phyloP scores from a whole-genome alignment of 2,797 vertebrate species.

The Pteronotus mesoamericanus region DNA sequence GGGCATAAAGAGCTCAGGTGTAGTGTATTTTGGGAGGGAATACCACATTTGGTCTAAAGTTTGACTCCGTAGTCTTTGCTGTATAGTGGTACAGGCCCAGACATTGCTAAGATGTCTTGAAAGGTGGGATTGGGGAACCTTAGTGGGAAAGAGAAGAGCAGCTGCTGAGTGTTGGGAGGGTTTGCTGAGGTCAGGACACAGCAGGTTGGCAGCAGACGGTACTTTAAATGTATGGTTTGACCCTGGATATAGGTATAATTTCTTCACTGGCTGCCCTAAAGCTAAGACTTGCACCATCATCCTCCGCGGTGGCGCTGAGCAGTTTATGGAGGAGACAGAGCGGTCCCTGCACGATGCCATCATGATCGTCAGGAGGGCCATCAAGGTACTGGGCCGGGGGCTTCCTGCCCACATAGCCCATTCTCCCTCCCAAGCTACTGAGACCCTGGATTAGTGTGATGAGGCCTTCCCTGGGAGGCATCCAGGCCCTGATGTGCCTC shows the following conservation, averaged over 20 bases:
- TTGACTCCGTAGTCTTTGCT: background rate
- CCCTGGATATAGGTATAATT: conserved; percentile 88
- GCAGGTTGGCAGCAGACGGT: background rate
- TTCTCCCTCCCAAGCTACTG: background rate
- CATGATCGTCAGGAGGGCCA: conserved; percentile 98
- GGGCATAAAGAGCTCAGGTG: background rate
- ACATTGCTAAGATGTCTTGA: background rate
- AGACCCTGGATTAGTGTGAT: background rate
- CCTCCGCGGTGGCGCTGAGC: conserved; percentile 94
- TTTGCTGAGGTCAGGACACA: background rate
- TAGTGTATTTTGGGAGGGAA: background rate
- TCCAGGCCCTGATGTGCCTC: background rate
- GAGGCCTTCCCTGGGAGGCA: background rate
- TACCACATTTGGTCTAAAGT: background rate
- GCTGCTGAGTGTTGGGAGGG: background rate
- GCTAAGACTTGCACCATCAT: conserved; percentile 97
- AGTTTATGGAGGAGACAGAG: conserved; percentile 99
- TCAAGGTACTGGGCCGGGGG: conserved; percentile 87
- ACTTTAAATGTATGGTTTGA: background rate
- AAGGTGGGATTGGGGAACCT: background rate
- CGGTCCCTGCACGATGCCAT: conserved; percentile 97
- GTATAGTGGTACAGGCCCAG: background rate
- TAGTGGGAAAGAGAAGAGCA: background rate
- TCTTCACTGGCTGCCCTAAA: conserved; percentile 96
- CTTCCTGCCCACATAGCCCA: background rate